phyloP scores from a whole-genome alignment of 2,113 vertebrate genomes.

The Carlito syrichta region DNA sequence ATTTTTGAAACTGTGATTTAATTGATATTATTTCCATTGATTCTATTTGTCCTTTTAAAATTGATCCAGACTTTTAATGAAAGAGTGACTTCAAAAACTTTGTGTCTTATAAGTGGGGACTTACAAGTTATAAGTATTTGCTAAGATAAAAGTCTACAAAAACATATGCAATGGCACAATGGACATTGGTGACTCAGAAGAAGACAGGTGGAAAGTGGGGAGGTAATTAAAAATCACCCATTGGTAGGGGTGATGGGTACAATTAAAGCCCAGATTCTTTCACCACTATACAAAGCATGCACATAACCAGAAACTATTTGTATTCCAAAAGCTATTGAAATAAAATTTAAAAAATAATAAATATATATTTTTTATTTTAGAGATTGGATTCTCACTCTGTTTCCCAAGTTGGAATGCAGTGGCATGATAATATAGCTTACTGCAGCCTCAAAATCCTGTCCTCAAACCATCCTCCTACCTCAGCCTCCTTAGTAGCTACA shows the following conservation, averaged over 20 bases:
- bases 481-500: background rate
- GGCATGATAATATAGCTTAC: background rate
- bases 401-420: background rate
- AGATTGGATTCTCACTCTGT: background rate
- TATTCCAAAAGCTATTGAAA: no score
- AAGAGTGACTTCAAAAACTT: background rate
- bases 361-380: background rate
- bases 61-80: background rate
- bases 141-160: no score
- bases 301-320: no score
- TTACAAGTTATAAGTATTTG: no score
- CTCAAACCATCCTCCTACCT: background rate
- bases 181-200: no score
- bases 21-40: background rate
- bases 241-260: no score
- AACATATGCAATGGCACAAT: no score
- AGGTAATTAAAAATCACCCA: no score
- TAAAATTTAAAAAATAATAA: no score
- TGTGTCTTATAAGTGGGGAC: background rate
- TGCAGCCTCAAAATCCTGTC: background rate
- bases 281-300: no score
- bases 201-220: no score
- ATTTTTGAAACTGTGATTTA: background rate
- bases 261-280: no score
- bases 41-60: background rate